Conservation (phyloP, 2,888 invertebrate genomes). For the Phyto melanocephala region DNA sequence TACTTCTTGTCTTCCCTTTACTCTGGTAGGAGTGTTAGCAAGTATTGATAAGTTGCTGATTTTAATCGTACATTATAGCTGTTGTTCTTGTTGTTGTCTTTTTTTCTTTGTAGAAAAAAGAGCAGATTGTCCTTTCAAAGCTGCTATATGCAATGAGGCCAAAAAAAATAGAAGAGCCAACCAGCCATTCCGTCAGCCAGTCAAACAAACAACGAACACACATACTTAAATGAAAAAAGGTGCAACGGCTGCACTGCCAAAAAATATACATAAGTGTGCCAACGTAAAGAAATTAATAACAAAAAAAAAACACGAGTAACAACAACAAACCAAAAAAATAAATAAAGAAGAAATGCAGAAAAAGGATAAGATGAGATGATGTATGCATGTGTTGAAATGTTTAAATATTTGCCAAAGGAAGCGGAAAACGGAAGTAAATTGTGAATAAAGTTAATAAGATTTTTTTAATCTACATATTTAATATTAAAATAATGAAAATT, state of each 20-base stretch:
- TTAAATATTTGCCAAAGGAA: conserved; percentile 58
- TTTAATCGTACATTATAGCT: conserved; percentile 26
- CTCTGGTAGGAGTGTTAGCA: conserved; percentile 3
- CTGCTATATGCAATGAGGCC: background rate
- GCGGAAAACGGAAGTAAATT: conserved; percentile 63
- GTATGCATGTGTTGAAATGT: conserved; percentile 48
- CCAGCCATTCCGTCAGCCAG: background rate
- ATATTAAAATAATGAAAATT: background rate
- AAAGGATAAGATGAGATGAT: conserved; percentile 29
- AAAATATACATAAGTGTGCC: conserved; percentile 62
- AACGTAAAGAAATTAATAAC: conserved; percentile 25
- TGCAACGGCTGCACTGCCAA: conserved; percentile 33
- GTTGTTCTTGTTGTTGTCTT: conserved; percentile 1
- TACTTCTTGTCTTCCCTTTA: background rate
- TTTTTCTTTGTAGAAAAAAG: background rate
- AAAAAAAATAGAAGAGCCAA: background rate
- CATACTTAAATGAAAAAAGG: conserved; percentile 11
- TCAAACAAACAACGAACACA: background rate
- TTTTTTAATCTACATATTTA: background rate
- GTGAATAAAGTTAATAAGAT: conserved; percentile 53
- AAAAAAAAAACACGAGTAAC: background rate
- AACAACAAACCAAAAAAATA: conserved; percentile 9
- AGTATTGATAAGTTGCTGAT: conserved; percentile 49
- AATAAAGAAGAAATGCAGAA: background rate
- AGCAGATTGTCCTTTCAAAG: conserved; percentile 39